A percentile compares a stretch with the other conserved stretches of the same genome.
phyloP scores from a whole-genome alignment of 2,113 vertebrate species.

The Mixornis gularis region DNA sequence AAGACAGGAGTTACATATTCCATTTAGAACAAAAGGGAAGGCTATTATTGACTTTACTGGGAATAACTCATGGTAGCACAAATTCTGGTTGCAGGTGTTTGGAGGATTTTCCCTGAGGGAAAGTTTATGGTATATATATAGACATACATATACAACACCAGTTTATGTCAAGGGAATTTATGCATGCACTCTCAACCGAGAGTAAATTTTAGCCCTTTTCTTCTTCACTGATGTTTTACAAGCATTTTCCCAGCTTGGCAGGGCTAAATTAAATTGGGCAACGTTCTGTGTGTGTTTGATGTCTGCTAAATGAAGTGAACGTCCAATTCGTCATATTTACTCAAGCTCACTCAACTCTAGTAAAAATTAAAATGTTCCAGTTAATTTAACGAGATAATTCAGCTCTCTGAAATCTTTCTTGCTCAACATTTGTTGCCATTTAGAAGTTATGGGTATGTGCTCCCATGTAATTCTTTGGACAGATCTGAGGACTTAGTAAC shows the following conservation, averaged over 20 bases:
- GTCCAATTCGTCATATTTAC: conserved; percentile 65
- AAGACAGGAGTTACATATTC: neutral
- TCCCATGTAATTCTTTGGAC: conserved; percentile 54
- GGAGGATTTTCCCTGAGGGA: neutral
- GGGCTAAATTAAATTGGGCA: conserved; percentile 63
- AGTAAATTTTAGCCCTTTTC: conserved; percentile 50
- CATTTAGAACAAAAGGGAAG: neutral
- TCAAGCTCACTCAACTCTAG: conserved; percentile 63
- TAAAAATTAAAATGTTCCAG: conserved; percentile 70
- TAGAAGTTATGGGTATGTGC: conserved; percentile 14
- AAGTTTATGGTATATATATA: neutral
- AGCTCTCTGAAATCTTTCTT: conserved; percentile 54
- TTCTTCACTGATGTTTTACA: conserved; percentile 27
- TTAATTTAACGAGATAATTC: conserved; percentile 69
- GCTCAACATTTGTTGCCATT: conserved; percentile 55
- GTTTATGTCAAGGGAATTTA: conserved; percentile 17
- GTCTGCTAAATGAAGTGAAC: conserved; percentile 65
- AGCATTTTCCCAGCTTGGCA: conserved; percentile 44
- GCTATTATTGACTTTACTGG: neutral
- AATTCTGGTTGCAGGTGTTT: neutral
- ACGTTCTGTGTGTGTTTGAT: conserved; percentile 58
- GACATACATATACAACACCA: neutral
- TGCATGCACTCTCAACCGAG: neutral
- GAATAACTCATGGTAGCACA: neutral
- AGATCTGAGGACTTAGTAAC: conserved; percentile 23